A percentile compares a stretch with the other conserved stretches of the same genome.
Conservation (phyloP, 2,113 vertebrate species). For the Cervus canadensis region DNA sequence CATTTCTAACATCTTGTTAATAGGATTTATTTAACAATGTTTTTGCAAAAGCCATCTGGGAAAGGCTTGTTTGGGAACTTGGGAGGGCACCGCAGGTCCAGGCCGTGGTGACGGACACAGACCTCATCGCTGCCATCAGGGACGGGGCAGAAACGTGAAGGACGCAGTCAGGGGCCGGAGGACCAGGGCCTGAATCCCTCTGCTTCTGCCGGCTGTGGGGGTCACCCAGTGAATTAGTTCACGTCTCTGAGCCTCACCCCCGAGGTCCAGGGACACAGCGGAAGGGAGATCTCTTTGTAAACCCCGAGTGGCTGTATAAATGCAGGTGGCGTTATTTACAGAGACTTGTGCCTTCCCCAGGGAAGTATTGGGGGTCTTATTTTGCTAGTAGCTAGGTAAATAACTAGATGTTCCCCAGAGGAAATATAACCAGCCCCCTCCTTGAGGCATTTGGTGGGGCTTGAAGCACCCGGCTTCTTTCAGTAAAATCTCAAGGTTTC, state of each 20-base stretch:
- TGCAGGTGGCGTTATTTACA: neutral
- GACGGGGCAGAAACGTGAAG: neutral
- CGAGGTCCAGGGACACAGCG: neutral
- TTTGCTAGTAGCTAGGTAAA: neutral
- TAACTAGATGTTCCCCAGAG: neutral
- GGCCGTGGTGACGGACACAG: neutral
- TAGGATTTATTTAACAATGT: conserved; percentile 19
- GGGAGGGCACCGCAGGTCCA: neutral
- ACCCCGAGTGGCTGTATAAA: neutral
- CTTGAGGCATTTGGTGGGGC: neutral
- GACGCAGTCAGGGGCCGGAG: no score
- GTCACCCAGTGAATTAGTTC: neutral
- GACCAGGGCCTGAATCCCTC: neutral
- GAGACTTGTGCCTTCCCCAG: neutral
- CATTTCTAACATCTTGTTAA: conserved; percentile 50
- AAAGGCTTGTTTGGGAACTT: neutral
- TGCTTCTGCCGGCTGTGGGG: neutral
- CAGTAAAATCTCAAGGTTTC: neutral
- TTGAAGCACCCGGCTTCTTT: neutral
- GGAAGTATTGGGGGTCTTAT: neutral
- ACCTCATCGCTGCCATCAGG: neutral
- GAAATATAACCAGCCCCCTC: neutral
- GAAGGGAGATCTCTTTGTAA: neutral
- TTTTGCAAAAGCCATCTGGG: conserved; percentile 40
- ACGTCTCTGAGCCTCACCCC: neutral